Percentiles rank a stretch among this genome's conserved stretches.
phyloP scores from a whole-genome alignment of 1,140 invertebrate species.

The Tribolium castaneum region DNA sequence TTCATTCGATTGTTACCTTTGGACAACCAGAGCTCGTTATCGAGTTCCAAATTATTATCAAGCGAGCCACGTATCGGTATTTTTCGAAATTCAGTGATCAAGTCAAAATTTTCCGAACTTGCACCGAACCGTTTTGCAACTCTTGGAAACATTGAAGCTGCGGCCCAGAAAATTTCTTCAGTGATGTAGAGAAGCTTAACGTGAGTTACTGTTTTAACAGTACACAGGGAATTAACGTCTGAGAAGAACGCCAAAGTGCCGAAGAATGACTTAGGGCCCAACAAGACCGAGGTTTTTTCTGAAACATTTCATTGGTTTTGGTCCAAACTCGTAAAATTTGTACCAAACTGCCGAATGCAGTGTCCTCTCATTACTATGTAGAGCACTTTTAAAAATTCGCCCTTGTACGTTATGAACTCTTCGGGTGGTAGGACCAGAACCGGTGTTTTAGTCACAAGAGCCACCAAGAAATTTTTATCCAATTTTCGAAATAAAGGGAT shows the following conservation, averaged over 20 bases:
- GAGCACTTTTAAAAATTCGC: background rate
- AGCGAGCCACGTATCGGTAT: background rate
- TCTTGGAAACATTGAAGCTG: constrained; percentile 4
- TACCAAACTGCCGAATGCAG: constrained; percentile 48
- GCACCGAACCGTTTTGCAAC: background rate
- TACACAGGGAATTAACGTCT: background rate
- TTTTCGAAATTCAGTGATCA: constrained; percentile 1
- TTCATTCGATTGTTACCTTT: background rate
- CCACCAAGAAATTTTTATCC: constrained; percentile 39
- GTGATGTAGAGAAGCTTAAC: constrained; percentile 7
- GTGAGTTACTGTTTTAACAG: constrained; percentile 7
- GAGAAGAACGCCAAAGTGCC: background rate
- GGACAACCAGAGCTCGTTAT: constrained; percentile 38
- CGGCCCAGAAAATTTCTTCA: background rate
- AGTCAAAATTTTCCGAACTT: background rate
- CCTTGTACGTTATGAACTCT: constrained; percentile 60
- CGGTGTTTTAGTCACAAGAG: constrained; percentile 56
- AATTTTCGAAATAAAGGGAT: constrained; percentile 36
- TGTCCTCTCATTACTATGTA: constrained; percentile 2
- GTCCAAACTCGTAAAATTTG: background rate
- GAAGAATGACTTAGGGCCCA: background rate
- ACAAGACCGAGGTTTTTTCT: background rate
- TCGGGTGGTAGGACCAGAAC: constrained; percentile 65
- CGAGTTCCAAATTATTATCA: background rate
- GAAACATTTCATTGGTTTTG: background rate